A percentile compares a stretch with the other conserved stretches of the same genome.
Conservation (phyloP, 2,113 vertebrate genomes). For the Alligator sinensis region DNA sequence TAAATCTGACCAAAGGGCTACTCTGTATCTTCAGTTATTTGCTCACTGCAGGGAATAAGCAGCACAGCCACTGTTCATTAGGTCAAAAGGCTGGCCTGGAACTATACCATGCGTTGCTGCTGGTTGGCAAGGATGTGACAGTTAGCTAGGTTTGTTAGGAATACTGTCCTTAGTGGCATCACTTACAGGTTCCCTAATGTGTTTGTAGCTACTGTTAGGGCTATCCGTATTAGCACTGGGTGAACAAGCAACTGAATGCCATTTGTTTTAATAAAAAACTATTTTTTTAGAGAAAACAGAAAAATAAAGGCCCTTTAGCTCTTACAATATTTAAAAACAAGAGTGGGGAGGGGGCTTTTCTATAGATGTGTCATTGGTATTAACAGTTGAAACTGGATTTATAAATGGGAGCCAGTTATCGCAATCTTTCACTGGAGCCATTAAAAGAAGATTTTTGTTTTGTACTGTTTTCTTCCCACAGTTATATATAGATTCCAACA, state of each 20-base stretch:
- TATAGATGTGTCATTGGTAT: not conserved
- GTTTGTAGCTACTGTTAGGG: too few relatives aligned
- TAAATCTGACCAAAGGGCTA: not conserved
- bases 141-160: not conserved
- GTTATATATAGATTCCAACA: too few relatives aligned
- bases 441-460: not conserved
- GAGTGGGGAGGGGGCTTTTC: not conserved
- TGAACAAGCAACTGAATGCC: too few relatives aligned
- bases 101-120: fast-evolving
- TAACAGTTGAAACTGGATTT: not conserved
- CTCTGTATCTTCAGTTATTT: not conserved
- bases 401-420: not conserved
- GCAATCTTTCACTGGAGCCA: not conserved
- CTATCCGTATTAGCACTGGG: too few relatives aligned
- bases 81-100: not conserved
- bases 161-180: not conserved
- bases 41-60: not conserved
- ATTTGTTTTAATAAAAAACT: not conserved
- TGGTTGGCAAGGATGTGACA: not conserved
- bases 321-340: not conserved
- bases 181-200: too few relatives aligned
- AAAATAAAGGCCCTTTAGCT: not conserved
- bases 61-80: not conserved
- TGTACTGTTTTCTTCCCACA: not conserved
- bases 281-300: not conserved